Evolutionary conservation across 2,797 vertebrate species (phyloP).

Genomic region (Crax fasciolata): DNA sequence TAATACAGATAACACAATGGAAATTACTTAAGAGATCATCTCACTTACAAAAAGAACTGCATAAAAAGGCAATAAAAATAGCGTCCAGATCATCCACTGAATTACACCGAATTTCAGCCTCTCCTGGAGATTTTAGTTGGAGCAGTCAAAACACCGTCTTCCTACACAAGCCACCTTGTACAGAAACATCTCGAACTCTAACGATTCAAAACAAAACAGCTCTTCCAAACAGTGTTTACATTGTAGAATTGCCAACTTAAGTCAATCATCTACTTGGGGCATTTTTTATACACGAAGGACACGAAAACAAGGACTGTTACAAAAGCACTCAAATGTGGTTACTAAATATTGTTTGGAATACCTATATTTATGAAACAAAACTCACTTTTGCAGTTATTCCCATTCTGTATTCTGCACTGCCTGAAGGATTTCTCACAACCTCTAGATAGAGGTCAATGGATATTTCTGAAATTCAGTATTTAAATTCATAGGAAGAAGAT

Average conservation of each 20-base stretch:
- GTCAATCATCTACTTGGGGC: neutral
- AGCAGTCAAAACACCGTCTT: neutral
- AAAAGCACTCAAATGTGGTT: neutral
- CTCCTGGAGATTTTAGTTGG: neutral
- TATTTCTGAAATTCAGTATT: neutral
- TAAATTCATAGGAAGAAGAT: neutral
- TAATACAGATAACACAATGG: neutral
- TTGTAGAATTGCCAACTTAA: neutral
- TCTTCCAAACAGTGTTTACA: neutral
- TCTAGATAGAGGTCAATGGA: neutral
- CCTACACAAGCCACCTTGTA: neutral
- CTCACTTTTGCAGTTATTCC: neutral
- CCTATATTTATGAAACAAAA: constrained; percentile 17
- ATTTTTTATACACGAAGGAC: neutral
- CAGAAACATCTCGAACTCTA: neutral
- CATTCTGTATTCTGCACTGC: neutral
- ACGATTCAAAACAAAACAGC: neutral
- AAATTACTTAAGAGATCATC: neutral
- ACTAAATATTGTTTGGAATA: constrained; percentile 24
- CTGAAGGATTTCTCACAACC: constrained; percentile 27
- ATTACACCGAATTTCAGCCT: neutral
- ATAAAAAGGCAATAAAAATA: neutral
- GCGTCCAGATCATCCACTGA: neutral
- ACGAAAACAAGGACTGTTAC: neutral
- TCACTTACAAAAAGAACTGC: neutral